Evolutionary conservation across 2,888 invertebrate species (phyloP).

Genomic region (Psylliodes chrysocephalus): DNA sequence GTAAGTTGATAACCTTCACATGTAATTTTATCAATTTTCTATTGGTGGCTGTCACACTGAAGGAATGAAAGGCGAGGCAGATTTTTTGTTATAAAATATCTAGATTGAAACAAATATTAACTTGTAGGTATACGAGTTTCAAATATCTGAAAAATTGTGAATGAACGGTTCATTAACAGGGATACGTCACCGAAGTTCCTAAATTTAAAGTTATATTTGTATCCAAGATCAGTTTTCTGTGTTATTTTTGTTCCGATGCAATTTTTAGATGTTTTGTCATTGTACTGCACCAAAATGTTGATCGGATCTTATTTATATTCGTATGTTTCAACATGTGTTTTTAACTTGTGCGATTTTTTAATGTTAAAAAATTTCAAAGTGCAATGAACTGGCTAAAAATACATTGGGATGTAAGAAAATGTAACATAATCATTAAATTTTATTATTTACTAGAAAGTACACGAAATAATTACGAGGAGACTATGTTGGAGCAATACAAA

Average conservation of each 20-base stretch:
- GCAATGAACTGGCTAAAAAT: slow-evolving; percentile 9
- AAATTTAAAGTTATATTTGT: not conserved
- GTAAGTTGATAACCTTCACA: too few species aligned
- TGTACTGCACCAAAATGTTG: slow-evolving; percentile 9
- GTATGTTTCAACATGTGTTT: slow-evolving; percentile 2
- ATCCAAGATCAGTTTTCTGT: not conserved
- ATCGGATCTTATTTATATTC: not conserved
- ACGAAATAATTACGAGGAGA: not conserved
- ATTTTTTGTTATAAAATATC: too few species aligned
- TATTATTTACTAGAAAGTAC: not conserved
- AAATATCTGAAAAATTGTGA: not conserved
- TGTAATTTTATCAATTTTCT: too few species aligned
- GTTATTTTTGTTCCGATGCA: slow-evolving; percentile 2
- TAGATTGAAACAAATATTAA: too few species aligned
- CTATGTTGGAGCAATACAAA: too few species aligned
- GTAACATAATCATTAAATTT: slow-evolving; percentile 1
- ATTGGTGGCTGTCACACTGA: too few species aligned
- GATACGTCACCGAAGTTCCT: not conserved
- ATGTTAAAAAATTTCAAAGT: slow-evolving; percentile 4
- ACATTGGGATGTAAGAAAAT: not conserved
- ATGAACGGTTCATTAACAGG: too few species aligned
- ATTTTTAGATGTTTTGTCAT: slow-evolving; percentile 21
- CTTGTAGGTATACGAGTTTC: too few species aligned
- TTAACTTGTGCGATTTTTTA: slow-evolving; percentile 1
- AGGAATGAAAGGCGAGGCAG: too few species aligned